Conservation (phyloP, 2,797 vertebrate species). For the Psittacula derbiana region DNA sequence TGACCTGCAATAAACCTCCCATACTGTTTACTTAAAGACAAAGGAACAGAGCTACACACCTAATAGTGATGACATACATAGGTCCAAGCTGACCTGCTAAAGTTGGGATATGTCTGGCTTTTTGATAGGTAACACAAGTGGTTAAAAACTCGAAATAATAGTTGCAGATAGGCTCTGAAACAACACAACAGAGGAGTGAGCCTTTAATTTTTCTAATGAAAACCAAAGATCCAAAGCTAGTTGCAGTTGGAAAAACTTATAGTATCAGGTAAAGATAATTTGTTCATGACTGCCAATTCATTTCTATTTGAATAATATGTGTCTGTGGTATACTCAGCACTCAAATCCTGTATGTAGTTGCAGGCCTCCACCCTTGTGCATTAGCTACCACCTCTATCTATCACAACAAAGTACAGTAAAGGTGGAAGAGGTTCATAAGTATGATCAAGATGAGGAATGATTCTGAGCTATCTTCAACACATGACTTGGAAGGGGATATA, state of each 20-base stretch:
- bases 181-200: neutral
- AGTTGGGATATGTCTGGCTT: neutral
- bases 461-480: neutral
- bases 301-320: neutral
- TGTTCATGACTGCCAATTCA: neutral
- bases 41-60: neutral
- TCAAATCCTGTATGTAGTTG: neutral
- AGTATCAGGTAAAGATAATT: neutral
- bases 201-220: neutral
- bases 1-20: neutral
- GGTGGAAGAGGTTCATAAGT: neutral
- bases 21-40: neutral
- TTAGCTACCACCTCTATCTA: neutral
- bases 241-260: neutral
- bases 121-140: neutral
- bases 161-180: neutral
- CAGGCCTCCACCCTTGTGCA: neutral
- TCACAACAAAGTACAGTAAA: neutral
- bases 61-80: neutral
- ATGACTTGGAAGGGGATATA: accelerated
- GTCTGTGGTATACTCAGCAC: neutral
- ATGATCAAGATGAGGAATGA: neutral
- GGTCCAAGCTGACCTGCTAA: neutral
- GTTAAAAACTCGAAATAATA: neutral
- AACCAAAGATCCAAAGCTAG: neutral